A percentile compares a stretch with the other conserved stretches of the same genome.
Evolutionary conservation across 2,888 invertebrate species (phyloP).

Genomic region (Xestia ashworthii): DNA sequence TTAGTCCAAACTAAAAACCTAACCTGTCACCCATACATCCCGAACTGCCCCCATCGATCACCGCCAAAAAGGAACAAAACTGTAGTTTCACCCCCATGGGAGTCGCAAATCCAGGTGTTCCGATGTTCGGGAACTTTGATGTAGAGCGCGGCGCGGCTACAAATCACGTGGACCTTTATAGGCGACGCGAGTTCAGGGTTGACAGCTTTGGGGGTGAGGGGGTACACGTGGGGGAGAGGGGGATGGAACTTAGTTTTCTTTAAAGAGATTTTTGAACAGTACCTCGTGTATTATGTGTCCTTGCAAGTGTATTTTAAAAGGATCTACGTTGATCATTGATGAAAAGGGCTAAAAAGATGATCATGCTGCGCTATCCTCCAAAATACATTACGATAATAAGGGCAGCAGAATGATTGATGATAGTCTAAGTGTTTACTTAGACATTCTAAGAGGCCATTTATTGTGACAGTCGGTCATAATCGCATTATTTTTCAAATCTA

Average conservation of each 20-base stretch:
- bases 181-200: constrained; percentile 63
- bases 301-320: neutral
- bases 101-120: constrained; percentile 70
- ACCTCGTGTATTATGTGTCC: neutral
- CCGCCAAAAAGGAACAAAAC: constrained; percentile 60
- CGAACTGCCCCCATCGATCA: constrained; percentile 55
- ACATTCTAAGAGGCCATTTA: neutral
- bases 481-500: neutral
- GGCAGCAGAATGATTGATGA: neutral
- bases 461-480: neutral
- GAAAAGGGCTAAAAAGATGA: neutral
- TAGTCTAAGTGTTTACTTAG: accelerated
- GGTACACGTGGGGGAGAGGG: neutral
- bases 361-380: neutral
- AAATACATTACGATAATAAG: neutral
- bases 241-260: constrained; percentile 16
- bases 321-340: neutral
- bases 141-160: constrained; percentile 69
- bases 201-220: constrained; percentile 36
- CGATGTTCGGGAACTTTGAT: constrained; percentile 70
- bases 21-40: constrained; percentile 48
- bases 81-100: constrained; percentile 58
- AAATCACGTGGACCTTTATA: constrained; percentile 75
- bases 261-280: neutral
- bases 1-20: constrained; percentile 46